phyloP scores from a whole-genome alignment of 2,888 invertebrate genomes.

The Falcaria lacertinaria region DNA sequence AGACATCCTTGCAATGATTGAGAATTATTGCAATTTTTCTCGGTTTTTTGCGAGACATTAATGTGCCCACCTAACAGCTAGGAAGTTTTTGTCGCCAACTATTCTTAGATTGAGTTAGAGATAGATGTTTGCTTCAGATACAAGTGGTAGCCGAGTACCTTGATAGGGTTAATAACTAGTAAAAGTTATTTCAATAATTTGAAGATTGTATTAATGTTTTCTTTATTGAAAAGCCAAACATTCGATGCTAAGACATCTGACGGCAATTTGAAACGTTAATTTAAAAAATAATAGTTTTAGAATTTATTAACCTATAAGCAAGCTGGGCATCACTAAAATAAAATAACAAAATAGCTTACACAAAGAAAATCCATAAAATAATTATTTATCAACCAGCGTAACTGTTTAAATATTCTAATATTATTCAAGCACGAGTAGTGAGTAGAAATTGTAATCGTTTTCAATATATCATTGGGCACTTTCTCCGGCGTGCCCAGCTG shows the following conservation, averaged over 20 bases:
- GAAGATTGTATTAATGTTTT: no score
- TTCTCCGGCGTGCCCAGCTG: background rate
- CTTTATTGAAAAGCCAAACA: no score
- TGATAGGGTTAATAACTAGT: no score
- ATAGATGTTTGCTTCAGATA: no score
- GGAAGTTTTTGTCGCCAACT: background rate
- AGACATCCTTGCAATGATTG: conserved; percentile 1
- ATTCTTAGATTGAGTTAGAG: no score
- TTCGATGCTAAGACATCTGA: no score
- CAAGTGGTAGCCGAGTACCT: no score
- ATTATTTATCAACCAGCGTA: background rate
- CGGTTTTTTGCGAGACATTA: background rate
- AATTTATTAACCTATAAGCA: no score
- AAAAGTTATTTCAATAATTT: no score
- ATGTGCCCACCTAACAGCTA: background rate
- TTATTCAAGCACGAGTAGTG: background rate
- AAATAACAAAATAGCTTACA: background rate
- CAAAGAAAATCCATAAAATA: background rate
- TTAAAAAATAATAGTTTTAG: no score
- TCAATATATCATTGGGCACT: background rate
- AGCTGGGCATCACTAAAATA: background rate
- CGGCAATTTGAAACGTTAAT: no score
- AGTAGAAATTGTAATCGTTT: background rate
- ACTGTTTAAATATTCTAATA: background rate
- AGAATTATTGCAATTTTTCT: background rate